A percentile compares a stretch with the other conserved stretches of the same genome.
These are phyloP conservation scores for Gadus chalcogrammus DNA, from an alignment of 2,113 vertebrate genomes.

Conservation along the genomic window DNA sequence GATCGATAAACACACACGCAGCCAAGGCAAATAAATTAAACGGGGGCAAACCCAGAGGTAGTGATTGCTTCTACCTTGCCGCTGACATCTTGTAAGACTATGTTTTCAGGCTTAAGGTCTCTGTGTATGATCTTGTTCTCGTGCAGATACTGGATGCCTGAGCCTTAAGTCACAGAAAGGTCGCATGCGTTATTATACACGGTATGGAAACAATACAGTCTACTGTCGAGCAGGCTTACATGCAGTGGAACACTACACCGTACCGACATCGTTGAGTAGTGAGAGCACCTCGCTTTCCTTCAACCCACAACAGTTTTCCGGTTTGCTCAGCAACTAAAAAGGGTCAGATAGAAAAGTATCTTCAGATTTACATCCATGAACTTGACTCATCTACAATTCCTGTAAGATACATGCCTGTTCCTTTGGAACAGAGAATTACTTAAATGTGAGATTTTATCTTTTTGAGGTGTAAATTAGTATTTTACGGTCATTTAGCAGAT, in stretches of 20 bases:
- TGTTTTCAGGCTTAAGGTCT: conserved; percentile 98
- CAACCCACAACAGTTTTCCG: conserved; percentile 96
- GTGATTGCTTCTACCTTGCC: conserved; percentile 82
- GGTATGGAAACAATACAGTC: rapidly evolving
- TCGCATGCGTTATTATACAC: not conserved
- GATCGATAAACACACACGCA: not conserved
- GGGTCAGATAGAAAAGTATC: not conserved
- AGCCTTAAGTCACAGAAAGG: conserved; percentile 70
- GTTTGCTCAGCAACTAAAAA: conserved; percentile 86
- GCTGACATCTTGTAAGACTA: conserved; percentile 90
- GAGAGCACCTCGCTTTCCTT: conserved; percentile 96
- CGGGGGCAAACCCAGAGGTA: not conserved
- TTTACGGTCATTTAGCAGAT: no score
- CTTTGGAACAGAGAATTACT: no score
- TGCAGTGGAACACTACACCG: not conserved
- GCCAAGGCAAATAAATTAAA: not conserved
- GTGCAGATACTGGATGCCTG: conserved; percentile 95
- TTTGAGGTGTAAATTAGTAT: no score
- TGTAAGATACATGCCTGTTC: no score
- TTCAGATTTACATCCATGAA: not conserved
- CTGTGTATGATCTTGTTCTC: conserved; percentile 98
- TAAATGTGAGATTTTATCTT: no score
- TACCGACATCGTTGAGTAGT: conserved; percentile 93
- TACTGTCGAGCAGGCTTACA: not conserved
- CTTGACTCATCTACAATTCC: not conserved